Evolutionary conservation across 2,888 invertebrate species (phyloP), one percentile per base, ranked within the genome.

Genomic region (Choreutis nemorana): DNA sequence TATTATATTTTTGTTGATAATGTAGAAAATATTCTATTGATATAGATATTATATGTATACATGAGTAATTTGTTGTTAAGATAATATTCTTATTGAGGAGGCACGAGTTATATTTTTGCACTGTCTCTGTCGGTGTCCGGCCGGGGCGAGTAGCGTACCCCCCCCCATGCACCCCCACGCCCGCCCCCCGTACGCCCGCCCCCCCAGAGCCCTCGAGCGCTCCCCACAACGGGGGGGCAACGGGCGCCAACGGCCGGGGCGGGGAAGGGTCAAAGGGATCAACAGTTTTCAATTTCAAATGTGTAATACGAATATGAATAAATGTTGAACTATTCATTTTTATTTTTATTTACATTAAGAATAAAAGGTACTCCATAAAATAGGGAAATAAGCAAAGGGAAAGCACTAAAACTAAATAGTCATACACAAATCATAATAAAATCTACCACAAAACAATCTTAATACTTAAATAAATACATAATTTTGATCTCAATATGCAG

Each of bases 291-390:
- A 43, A 63, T 59, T 62, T 64, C 59, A 60, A 64, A 63, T 65
- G 57, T 67, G 64, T 55, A 51, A 48, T 37, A 41, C 70, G 15
- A 21, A 18, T 4, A 12, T 24, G 18, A 29, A 65, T 73, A 70
- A 70, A 75, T 73, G 75, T 75, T 75, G 63, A 68, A 60, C 55
- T 55, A 71, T 63, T 61, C 45, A 42, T 37, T 33, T 16, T 2
- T 2, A 2, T 7, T 24, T 9, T 24, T 13, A 11, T 24, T n/a
- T n/a, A n/a, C n/a, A n/a, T n/a, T n/a, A n/a, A n/a, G n/a, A n/a
- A n/a, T n/a, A n/a, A n/a, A n/a, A n/a, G n/a, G n/a, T n/a, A n/a
- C n/a, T n/a, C n/a, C n/a, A n/a, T n/a, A n/a, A n/a, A n/a, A n/a
- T n/a, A n/a, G n/a, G n/a, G n/a, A n/a, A n/a, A n/a, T n/a, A n/a